Base-by-base conservation (phyloP, 2,888 invertebrate genomes). In the Drosophila yooni region DNA sequence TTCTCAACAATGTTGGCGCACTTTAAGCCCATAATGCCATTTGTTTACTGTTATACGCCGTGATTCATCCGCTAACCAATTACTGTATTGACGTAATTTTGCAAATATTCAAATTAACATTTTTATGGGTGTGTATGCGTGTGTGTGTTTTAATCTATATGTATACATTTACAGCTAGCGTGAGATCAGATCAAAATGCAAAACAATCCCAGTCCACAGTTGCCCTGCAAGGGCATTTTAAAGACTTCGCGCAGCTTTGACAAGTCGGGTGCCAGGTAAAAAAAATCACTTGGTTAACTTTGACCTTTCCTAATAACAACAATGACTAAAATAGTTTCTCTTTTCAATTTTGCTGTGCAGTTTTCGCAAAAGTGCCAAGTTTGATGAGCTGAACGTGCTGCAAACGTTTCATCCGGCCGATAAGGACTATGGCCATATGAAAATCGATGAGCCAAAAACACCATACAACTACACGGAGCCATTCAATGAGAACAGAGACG, bases 341-440 rank as follows among this genome's bases (percentile, higher is more conserved):
- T 10, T 10, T 53, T 46, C 3, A 1, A 50, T 29, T 48, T 10
- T 21, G 6, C 7, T 25, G 57, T 76, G 18, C 54, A 93, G 93
- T 79, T 92, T 93, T 75, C 92, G 93, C 57, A 95, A 95, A 91
- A 95, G 95, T 92, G 95, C 98, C 91, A 97, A 98, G 94, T 98
- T 98, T 94, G 99, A 99, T 94, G 99, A 99, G 94, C 97, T 99
- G 96, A 99, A 99, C 94, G 99, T 99, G 81, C 95, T 99, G 88
- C 99, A 98, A 82, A 99, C 99, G 1, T 96, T 98, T 91, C 99
- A 99, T 94, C 99, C 99, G 50, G 95, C 97, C 29, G 98, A 98
- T 93, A 99, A 99, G 94, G 99, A 99, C 94, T 99, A 99, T 94
- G 99, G 99, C 11, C 98, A 98, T 92, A 99, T 99, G 99, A 99